Base-by-base conservation (phyloP, 2,888 invertebrate species). In the Hemaris fuciformis region DNA sequence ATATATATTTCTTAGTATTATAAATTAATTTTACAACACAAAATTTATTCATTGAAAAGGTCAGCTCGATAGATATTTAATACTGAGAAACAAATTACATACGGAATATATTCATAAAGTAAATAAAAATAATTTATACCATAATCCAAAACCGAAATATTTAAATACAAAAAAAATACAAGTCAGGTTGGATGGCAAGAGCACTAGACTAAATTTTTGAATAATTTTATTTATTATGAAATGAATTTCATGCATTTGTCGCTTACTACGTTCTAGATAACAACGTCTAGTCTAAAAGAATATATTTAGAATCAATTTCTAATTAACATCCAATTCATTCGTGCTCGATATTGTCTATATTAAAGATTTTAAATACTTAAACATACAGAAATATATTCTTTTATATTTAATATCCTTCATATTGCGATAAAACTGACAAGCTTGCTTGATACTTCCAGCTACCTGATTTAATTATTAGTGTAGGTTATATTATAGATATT, bases 71-170 rank as follows among this genome's bases (percentile, higher is more conserved):
- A 68, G 64, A 48, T 64, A 71, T 67, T 67, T 72, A 74, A 79
- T 80, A 79, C 75, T 80, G 63, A 61, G 70, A 81, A 81, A 70
- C n/a, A 73, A 27, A 70, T 67, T 64, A 68, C 57, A 70, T 60
- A 60, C 64, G 63, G 72, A 75, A 66, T 73, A n/a, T n/a, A 71
- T 65, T 61, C 59, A 67, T 62, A 64, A 56, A 64, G 60, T 63
- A 66, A 71, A 60, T 60, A 38, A 53, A 48, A 53, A 62, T 62
- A 68, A 58, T 62, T 75, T 74, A 80, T 79, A 86, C 84, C 85
- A 85, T 74, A 80, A 73, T 83, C 85, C 87, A 87, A 87, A 80
- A 86, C 84, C 85, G 74, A 81, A 78, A 77, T 76, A 77, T 72
- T 68, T 63, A 64, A 57, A 62, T 48, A 38, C 67, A 67, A 66